A percentile compares a stretch with the other conserved stretches of the same genome.
Evolutionary conservation across 2,113 vertebrate species (phyloP).

Genomic region (Alethe diademata): DNA sequence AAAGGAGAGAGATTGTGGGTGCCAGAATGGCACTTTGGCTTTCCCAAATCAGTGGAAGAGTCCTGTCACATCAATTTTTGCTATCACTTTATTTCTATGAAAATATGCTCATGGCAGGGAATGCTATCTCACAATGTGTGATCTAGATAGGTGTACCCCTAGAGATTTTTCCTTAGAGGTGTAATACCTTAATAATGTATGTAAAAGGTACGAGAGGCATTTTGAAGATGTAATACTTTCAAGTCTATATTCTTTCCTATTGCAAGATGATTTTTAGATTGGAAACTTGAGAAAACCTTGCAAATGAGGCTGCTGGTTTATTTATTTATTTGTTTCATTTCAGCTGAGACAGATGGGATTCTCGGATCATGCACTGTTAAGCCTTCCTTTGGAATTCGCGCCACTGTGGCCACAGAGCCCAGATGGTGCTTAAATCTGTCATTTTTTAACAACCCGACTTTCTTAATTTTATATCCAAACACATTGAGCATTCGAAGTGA

Average conservation of each 20-base stretch:
- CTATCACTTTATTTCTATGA: not conserved
- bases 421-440: constrained; percentile 86
- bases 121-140: not conserved
- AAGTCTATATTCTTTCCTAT: not conserved
- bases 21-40: not conserved
- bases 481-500: constrained; percentile 74
- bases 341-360: constrained; percentile 82
- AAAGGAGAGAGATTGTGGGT: not conserved
- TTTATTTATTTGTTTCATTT: constrained; percentile 68
- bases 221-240: not conserved
- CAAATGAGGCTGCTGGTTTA: constrained; percentile 50
- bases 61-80: not conserved
- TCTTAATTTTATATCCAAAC: constrained; percentile 82
- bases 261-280: constrained; percentile 23
- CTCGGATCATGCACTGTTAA: constrained; percentile 82
- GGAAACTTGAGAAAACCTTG: constrained; percentile 50
- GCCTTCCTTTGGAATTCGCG: constrained; percentile 83
- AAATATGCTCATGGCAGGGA: not conserved
- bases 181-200: not conserved
- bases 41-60: not conserved
- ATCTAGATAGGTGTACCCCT: not conserved
- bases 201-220: accelerated
- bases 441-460: constrained; percentile 80
- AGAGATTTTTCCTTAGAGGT: not conserved
- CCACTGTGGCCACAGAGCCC: constrained; percentile 80